Percentiles rank a stretch among this genome's conserved stretches.
Evolutionary conservation across 1,140 invertebrate species (phyloP).

Genomic region (Platorchestia sp.): DNA sequence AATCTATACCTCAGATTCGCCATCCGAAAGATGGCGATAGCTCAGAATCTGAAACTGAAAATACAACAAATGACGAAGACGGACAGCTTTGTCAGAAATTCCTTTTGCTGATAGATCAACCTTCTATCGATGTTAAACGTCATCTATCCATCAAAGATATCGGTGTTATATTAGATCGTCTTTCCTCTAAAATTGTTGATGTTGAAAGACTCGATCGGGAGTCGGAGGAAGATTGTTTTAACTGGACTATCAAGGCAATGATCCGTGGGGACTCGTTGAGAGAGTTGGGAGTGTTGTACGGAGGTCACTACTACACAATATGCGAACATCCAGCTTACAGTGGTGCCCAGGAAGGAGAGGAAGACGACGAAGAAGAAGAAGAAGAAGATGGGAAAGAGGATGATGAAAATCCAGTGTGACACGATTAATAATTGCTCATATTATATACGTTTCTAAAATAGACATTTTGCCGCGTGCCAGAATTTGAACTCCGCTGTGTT

Average conservation of each 20-base stretch:
- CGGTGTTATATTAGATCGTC: constrained; percentile 90
- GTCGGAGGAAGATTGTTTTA: constrained; percentile 91
- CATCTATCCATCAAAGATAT: constrained; percentile 95
- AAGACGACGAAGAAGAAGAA: constrained; percentile 63
- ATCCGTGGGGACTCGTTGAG: constrained; percentile 89
- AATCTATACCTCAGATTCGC: constrained; percentile 54
- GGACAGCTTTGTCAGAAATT: constrained; percentile 88
- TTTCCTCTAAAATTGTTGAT: constrained; percentile 93
- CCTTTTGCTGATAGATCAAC: constrained; percentile 90
- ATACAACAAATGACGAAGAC: constrained; percentile 91
- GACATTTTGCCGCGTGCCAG: constrained; percentile 1
- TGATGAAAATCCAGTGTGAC: constrained; percentile 67
- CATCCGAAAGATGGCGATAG: constrained; percentile 79
- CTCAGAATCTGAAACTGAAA: constrained; percentile 92
- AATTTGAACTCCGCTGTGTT: background rate
- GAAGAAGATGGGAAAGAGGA: constrained; percentile 62
- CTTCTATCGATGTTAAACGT: constrained; percentile 87
- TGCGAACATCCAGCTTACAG: constrained; percentile 90
- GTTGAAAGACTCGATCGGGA: constrained; percentile 91
- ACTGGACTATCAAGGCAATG: constrained; percentile 94
- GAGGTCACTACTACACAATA: constrained; percentile 95
- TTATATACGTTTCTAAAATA: constrained; percentile 54
- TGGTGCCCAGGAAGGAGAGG: constrained; percentile 61
- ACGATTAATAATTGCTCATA: constrained; percentile 46
- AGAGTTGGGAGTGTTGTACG: constrained; percentile 93